Evolutionary conservation across 2,113 vertebrate species (phyloP), one percentile per base, ranked within the genome.

Genomic region (Engystomops pustulosus): DNA sequence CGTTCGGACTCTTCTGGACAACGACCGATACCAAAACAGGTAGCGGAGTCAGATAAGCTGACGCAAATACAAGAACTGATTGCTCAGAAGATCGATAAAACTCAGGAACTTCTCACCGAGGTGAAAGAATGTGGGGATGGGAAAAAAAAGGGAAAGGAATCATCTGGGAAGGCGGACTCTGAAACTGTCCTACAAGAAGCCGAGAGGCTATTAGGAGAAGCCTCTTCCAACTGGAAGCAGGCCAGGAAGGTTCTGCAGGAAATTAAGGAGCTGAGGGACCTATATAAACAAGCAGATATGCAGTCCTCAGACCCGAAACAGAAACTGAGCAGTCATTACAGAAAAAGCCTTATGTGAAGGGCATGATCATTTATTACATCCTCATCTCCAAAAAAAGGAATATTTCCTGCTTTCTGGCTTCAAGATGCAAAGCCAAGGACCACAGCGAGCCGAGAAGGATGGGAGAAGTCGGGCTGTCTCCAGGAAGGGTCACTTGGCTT

Each of bases 241-340:
- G 97, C 98, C 3, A 93, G 89, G 69, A 89, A 94, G 53, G 96
- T 99, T 36, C 88, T 99, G 89, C 94, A 96, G 90, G 97, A 98
- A 87, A 94, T 98, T 83, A 91, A 89, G 68, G 96, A 97, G 89
- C 91, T 99, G 87, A 91, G 93, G 88, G 92, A 88, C 68, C 89
- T 99, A 67, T 97, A 94, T 90, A 90, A 83, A 67, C 95, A 96
- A 83, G 90, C 96, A 72, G 95, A 96, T 84, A 89, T 92, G 69
- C 93, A 93, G 88, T 91, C 89, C 85, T 90, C 89, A 0, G 88
- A 91, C 30, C 86, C 88, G 10, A 91, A 87, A 76, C 81, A 87
- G 89, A 90, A 74, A 85, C 94, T 92, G 81, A 90, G 87, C 88
- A 92, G 86, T 17, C 93, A 91, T 34, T 91, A 94, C 90, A 91